Conservation (phyloP, 1,140 invertebrate species). For the Anthonomus grandis region DNA sequence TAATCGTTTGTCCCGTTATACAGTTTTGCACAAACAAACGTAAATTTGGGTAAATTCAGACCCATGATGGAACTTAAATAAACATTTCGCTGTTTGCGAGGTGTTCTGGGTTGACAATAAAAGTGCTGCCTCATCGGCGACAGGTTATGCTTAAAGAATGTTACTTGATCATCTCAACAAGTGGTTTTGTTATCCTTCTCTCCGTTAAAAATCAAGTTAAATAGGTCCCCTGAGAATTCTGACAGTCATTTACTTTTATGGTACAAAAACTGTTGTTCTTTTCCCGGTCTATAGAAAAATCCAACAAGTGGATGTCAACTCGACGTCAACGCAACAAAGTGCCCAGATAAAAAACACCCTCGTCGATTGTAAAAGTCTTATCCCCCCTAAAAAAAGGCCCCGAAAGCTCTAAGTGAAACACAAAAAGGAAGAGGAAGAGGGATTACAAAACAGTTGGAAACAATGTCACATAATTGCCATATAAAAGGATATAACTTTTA, state of each 20-base stretch:
- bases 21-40: no score
- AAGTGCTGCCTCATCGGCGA: conserved; percentile 16
- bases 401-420: conserved; percentile 32
- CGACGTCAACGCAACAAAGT: conserved; percentile 45
- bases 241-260: conserved; percentile 38
- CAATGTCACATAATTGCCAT: conserved; percentile 29
- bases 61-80: no score
- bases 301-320: conserved; percentile 49
- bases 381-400: conserved; percentile 34
- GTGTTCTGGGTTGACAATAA: conserved; percentile 27
- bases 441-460: conserved; percentile 21
- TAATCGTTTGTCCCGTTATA: conserved; percentile 24
- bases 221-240: conserved; percentile 26
- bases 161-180: conserved; percentile 24
- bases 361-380: conserved; percentile 45
- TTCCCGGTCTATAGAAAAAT: conserved; percentile 37
- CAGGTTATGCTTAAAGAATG: conserved; percentile 18
- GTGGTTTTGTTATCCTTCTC: conserved; percentile 16
- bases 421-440: conserved; percentile 29
- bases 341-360: conserved; percentile 48
- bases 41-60: no score
- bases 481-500: conserved; percentile 23
- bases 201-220: conserved; percentile 13
- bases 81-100: no score
- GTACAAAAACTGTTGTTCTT: conserved; percentile 35